Percentiles rank a stretch among this genome's conserved stretches.
Conservation (phyloP, 2,797 vertebrate species). For the Amblyraja radiata region DNA sequence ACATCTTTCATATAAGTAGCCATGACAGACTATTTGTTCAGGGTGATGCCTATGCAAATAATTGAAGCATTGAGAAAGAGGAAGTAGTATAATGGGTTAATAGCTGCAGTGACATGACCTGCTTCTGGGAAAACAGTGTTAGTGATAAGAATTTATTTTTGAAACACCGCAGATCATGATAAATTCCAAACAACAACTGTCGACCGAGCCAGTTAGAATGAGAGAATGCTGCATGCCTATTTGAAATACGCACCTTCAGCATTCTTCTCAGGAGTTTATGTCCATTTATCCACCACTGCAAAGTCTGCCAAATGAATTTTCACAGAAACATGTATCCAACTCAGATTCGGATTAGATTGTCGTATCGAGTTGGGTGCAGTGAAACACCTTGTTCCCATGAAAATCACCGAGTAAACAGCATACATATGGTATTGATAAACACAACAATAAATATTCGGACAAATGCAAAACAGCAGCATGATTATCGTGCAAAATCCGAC, state of each 20-base stretch:
- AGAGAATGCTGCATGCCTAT: not conserved
- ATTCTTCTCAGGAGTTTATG: not conserved
- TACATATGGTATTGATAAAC: too few relatives aligned
- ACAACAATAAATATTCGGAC: too few relatives aligned
- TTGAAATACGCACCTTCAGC: not conserved
- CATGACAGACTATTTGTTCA: not conserved
- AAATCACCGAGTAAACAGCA: too few relatives aligned
- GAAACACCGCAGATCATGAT: not conserved
- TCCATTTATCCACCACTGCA: not conserved
- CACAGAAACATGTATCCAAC: not conserved
- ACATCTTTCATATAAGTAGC: not conserved
- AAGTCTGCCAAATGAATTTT: not conserved
- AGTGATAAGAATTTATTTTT: slow-evolving; percentile 21
- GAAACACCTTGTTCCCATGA: too few relatives aligned
- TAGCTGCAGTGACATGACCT: not conserved
- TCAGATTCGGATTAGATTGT: too few relatives aligned
- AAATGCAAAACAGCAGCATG: too few relatives aligned
- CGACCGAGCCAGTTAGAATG: not conserved
- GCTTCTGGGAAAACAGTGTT: not conserved
- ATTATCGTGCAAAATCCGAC: too few relatives aligned
- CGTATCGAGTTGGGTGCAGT: too few relatives aligned
- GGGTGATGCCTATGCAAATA: not conserved
- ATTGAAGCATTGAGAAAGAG: not conserved
- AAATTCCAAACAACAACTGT: not conserved
- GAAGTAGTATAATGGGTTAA: not conserved